A percentile compares a stretch with the other conserved stretches of the same genome.
Conservation (phyloP, 2,113 vertebrate genomes). For the Bos javanicus region DNA sequence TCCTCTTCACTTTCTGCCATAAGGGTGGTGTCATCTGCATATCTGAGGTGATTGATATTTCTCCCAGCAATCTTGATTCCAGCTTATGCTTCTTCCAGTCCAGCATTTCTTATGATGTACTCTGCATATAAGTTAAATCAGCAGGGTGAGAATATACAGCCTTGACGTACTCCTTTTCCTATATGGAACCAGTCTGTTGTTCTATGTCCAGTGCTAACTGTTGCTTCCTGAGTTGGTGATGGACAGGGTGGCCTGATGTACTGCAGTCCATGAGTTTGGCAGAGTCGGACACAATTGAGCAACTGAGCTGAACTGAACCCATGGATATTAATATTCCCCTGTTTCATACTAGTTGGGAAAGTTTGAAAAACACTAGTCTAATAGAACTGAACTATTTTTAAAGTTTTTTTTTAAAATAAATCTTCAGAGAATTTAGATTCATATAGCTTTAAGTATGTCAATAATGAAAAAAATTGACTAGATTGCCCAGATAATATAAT, state of each 20-base stretch:
- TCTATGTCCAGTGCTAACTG: no score
- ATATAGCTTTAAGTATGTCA: neutral
- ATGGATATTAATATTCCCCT: neutral
- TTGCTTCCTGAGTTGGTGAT: neutral
- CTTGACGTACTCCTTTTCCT: no score
- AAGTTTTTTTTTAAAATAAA: neutral
- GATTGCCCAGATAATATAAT: neutral
- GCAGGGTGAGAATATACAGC: no score
- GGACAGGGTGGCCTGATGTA: neutral
- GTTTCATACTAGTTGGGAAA: neutral
- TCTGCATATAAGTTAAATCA: no score
- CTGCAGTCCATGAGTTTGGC: rapidly evolving
- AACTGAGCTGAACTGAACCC: neutral
- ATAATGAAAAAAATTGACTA: neutral
- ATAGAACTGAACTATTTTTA: neutral
- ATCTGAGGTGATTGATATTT: no score
- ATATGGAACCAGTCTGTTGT: no score
- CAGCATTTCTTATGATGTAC: no score
- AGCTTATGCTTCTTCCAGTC: no score
- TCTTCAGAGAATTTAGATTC: neutral
- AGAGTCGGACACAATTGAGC: neutral
- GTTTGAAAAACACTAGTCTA: neutral
- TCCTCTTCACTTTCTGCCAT: no score
- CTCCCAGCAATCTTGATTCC: no score
- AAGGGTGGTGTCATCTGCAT: no score